A percentile compares a stretch with the other conserved stretches of the same genome.
phyloP scores from a whole-genome alignment of 2,797 vertebrate genomes.

The Chelon labrosus region DNA sequence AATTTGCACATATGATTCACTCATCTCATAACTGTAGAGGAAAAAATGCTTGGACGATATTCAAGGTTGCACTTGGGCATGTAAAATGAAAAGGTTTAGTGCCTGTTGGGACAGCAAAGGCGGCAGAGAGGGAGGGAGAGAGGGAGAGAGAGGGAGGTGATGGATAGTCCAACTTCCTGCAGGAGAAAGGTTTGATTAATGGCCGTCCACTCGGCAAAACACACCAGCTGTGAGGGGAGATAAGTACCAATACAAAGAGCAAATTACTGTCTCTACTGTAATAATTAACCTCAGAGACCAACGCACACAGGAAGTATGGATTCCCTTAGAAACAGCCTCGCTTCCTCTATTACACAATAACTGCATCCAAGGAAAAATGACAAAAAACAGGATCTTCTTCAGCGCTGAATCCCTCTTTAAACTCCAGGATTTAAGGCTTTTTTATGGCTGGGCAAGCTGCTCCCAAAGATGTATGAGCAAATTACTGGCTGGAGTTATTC shows the following conservation, averaged over 20 bases:
- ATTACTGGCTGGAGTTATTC: conserved; percentile 72
- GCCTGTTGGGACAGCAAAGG: conserved; percentile 78
- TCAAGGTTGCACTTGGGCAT: conserved; percentile 81
- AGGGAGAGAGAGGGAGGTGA: conserved; percentile 75
- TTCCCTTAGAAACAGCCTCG: conserved; percentile 42
- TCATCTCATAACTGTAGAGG: conserved; percentile 59
- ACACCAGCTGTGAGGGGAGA: conserved; percentile 91
- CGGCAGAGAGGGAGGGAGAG: conserved; percentile 43
- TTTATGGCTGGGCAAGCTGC: conserved; percentile 65
- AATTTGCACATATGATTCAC: conserved; percentile 57
- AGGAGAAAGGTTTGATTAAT: conserved; percentile 93
- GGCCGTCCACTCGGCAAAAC: conserved; percentile 85
- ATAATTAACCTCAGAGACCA: conserved; percentile 89
- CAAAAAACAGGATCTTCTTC: conserved; percentile 43
- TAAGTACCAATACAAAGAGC: conserved; percentile 89
- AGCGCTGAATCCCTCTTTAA: conserved; percentile 54
- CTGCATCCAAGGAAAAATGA: conserved; percentile 35
- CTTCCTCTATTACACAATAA: conserved; percentile 51
- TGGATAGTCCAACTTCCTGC: conserved; percentile 89
- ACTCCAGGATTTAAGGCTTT: conserved; percentile 65
- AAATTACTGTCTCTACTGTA: conserved; percentile 88
- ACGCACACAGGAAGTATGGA: conserved; percentile 72
- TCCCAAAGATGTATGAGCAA: conserved; percentile 76
- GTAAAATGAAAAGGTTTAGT: conserved; percentile 88
- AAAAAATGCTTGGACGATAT: conserved; percentile 61